Base-by-base conservation (phyloP, 2,113 vertebrate genomes). In the Lepisosteus oculatus region DNA sequence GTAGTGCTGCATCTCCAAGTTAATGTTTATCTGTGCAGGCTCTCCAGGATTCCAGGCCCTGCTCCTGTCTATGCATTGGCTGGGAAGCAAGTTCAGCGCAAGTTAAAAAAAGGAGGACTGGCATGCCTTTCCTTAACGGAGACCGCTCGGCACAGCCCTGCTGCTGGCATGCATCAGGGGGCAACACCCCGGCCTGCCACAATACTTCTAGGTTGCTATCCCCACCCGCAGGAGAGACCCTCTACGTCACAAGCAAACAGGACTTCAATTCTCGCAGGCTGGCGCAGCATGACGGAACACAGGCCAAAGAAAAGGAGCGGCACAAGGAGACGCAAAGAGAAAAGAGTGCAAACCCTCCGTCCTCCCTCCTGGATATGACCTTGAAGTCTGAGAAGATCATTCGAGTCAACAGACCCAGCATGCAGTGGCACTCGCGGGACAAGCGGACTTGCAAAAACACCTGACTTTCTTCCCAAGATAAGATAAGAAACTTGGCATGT, bases 111-210 rank as follows among this genome's bases (percentile, higher is more conserved):
- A 85, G 81, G 77, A 57, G 70, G 61, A 68, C 62, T 63, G 71
- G 70, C 78, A 89, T 89, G 84, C 85, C 86, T 87, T 87, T 85
- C 87, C 84, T 81, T 86, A 85, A 84, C 70, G 69, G 80, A 81
- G 61, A 72, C 56, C 12, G n/a, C 3, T 14, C 11, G 63, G 72
- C 42, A 71, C 63, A 64, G 64, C 8, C 71, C 62, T 43, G 67
- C 61, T 70, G 73, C 65, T 56, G 75, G 61, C 79, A 81, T 79
- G 80, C 68, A 71, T 78, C 70, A 72, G 72, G 71, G 62, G 74
- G 45, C n/a, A 15, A 61, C 55, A 45, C 43, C 59, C 42, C 43
- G 44, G 55, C 17, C 59, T 68, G 61, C 61, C 12, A 66, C 56
- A 29, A 8, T 51, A 6, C 55, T 55, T 63, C 72, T 74, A 45